Evolutionary conservation across 2,113 vertebrate genomes (phyloP), one percentile per base, ranked within the genome.

Genomic region (Anguilla japonica): DNA sequence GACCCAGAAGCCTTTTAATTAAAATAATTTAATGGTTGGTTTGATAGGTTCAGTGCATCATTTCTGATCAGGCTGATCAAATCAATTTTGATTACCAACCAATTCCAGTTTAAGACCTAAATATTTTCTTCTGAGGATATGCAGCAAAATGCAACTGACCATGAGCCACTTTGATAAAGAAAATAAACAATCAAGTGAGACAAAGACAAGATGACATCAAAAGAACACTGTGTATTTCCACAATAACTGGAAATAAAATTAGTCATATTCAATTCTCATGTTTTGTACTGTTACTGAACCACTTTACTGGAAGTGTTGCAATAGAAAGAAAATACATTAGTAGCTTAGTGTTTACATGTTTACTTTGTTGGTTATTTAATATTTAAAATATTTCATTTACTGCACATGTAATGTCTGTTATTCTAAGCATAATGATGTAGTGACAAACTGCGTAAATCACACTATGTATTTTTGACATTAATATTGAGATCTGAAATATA

Each of bases 381-480:
- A 99, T 99, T 99, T 99, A 99, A 96, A 95, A 98, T 97, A 96
- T 98, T 98, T 98, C 96, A 97, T 96, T 98, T 98, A 97, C 96
- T 97, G 97, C 97, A 97, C 96, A 95, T 96, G 96, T 98, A 96
- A 96, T 93, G 94, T 97, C 97, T 96, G 96, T 98, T 97, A 96
- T 96, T 94, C 94, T 95, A 97, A 97, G 95, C 96, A 95, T 97
- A 97, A 96, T 97, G 96, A 98, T 97, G 97, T 99, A 99, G 98
- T 98, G 97, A 96, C 98, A 97, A 95, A 96, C 95, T 96, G 94
- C 97, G 97, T 98, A 98, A 98, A 98, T 98, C 97, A 98, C 97
- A 97, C 95, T 96, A 96, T 97, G 97, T 99, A 99, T 99, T 99
- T 99, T 99, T 99, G 97, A 98, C 97, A 97, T 97, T 97, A 97